phyloP scores from a whole-genome alignment of 2,797 vertebrate species.

The Gambelia wislizenii region DNA sequence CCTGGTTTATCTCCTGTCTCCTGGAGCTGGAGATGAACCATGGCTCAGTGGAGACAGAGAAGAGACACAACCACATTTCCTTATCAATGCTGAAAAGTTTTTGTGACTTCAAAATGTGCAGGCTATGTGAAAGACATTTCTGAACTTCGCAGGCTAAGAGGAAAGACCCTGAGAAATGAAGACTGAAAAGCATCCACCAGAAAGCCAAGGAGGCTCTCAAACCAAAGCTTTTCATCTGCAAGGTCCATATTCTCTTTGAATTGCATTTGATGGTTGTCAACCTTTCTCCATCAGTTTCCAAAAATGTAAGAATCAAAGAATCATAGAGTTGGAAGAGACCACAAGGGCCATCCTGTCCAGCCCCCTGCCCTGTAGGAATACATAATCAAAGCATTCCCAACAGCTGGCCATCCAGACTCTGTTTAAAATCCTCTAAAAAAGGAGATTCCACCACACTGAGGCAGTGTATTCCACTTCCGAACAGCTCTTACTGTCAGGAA shows the following conservation, averaged over 20 bases:
- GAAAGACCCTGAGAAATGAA: conserved; percentile 48
- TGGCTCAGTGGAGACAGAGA: conserved; percentile 54
- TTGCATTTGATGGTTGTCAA: neutral
- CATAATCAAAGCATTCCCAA: too few relatives aligned
- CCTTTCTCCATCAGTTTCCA: conserved; percentile 12
- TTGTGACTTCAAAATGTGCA: conserved; percentile 43
- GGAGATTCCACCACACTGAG: too few relatives aligned
- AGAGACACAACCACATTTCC: conserved; percentile 60
- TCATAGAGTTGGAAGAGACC: too few relatives aligned
- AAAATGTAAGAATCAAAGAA: conserved; percentile 18
- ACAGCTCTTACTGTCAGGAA: too few relatives aligned
- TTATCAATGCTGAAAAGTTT: conserved; percentile 58
- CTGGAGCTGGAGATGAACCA: conserved; percentile 19
- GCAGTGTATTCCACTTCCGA: too few relatives aligned
- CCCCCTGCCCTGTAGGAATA: too few relatives aligned
- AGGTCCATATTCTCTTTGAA: conserved; percentile 43
- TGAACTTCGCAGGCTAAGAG: conserved; percentile 34
- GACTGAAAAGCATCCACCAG: conserved; percentile 61
- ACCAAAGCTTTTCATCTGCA: conserved; percentile 58
- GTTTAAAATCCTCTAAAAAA: too few relatives aligned
- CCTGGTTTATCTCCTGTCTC: conserved; percentile 8
- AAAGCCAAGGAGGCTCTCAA: conserved; percentile 45
- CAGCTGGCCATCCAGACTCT: too few relatives aligned
- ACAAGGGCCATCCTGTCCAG: too few relatives aligned
- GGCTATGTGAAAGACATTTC: conserved; percentile 60